Evolutionary conservation across 2,113 vertebrate species (phyloP), one percentile per base, ranked within the genome.

Genomic region (Stigmatopora nigra): DNA sequence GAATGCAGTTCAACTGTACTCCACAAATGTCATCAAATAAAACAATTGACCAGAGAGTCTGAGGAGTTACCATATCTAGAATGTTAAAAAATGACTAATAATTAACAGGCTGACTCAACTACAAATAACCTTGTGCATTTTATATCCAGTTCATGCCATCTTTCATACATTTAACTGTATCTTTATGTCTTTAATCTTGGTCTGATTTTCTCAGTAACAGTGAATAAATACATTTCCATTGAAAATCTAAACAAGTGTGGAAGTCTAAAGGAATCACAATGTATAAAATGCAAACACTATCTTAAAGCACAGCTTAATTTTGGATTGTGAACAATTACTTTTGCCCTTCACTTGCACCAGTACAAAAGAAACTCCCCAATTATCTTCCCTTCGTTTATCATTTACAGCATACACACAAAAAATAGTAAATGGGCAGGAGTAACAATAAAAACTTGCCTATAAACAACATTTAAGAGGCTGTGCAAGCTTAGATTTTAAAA

Each of bases 331-430:
- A 53, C 22, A 71, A 17, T 41, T 25, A 31, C 70, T 19, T 17
- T 61, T 55, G 69, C 4, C 47, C 71, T 77, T 80, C 67, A 68
- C 68, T 45, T 63, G 66, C 60, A 52, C 53, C 51, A 61, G 31
- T 61, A 49, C 10, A n/a, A 56, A 75, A 72, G 8, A 72, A 57
- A 69, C 60, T 31, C 41, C 76, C 76, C 78, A 65, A 79, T 77
- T 73, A 76, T 65, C 12, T 64, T 79, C 75, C 69, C 78, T 78
- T 80, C 79, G 82, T 65, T 57, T 64, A 55, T 57, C 48, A 76
- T 45, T 49, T 72, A 9, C 48, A 38, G 35, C 17, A 60, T 55
- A 68, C 41, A 74, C 12, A 46, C 31, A 2, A 36, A 36, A n/a
- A n/a, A 31, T 3, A 16, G 17, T 1, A 48, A 38, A 7, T 31